These are phyloP conservation scores for Uromys caudimaculatus DNA, from an alignment of 2,797 vertebrate genomes.

Conservation along the genomic window DNA sequence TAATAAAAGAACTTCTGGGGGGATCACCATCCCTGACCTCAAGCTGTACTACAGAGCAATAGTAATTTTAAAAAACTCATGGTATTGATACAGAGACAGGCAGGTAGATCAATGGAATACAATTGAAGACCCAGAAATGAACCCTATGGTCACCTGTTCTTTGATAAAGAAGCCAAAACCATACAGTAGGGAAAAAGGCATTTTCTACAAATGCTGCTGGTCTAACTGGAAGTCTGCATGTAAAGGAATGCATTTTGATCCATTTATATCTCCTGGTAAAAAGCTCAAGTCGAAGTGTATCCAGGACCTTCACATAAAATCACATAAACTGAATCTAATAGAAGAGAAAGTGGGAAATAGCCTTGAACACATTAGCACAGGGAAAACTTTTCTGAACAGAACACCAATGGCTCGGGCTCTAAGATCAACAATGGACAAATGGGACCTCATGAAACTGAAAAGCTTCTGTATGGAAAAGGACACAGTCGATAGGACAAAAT, in stretches of 20 bases:
- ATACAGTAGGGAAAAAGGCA: background rate
- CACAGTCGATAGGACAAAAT: background rate
- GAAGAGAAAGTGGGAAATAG: background rate
- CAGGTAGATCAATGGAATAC: background rate
- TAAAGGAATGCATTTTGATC: background rate
- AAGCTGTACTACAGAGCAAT: no score
- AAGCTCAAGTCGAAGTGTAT: background rate
- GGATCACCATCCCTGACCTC: background rate
- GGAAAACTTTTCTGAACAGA: background rate
- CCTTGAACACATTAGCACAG: background rate
- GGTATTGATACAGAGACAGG: no score
- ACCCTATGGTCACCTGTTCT: background rate
- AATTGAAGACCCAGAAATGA: background rate
- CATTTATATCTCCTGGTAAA: background rate
- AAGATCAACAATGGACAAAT: background rate
- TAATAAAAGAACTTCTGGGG: background rate
- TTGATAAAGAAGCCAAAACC: background rate
- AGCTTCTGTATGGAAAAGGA: background rate
- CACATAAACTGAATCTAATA: background rate
- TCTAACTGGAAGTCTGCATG: background rate
- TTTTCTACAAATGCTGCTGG: background rate
- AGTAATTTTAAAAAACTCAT: no score
- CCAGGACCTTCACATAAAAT: background rate
- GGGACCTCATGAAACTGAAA: background rate
- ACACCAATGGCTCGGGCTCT: background rate